Conservation (phyloP, 2,888 invertebrate species). For the Imbricaverruca yamaguchii region DNA sequence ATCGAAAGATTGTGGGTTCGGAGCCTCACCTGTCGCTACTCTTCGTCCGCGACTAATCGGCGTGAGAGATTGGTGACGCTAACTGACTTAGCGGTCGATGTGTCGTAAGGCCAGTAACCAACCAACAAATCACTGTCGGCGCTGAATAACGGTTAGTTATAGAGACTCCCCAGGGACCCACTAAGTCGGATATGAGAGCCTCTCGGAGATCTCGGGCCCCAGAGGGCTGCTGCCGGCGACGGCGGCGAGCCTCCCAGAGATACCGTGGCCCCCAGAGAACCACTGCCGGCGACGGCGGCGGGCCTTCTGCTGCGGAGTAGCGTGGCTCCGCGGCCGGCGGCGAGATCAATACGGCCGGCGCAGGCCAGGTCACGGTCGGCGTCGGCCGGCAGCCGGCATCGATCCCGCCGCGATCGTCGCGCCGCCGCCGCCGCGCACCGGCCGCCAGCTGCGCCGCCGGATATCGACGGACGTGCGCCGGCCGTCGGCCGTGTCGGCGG, state of each 20-base stretch:
- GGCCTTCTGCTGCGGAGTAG: not conserved
- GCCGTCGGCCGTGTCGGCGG: not conserved
- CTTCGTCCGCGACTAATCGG: no score
- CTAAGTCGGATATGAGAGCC: no score
- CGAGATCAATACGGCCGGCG: not conserved
- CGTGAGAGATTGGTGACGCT: no score
- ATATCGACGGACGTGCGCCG: not conserved
- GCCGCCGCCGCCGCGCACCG: no score
- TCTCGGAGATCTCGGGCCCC: no score
- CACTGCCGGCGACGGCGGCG: not conserved
- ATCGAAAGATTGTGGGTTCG: no score
- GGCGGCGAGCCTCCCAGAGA: not conserved
- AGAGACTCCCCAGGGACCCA: no score
- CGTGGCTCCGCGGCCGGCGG: not conserved
- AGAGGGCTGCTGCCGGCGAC: not conserved
- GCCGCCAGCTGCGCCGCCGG: not conserved
- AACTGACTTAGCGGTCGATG: no score
- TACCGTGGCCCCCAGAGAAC: not conserved
- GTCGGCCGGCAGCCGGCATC: not conserved
- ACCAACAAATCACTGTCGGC: no score
- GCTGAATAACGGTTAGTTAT: no score
- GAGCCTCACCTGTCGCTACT: no score
- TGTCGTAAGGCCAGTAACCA: no score
- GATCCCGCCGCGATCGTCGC: not conserved
- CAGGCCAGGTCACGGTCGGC: not conserved